phyloP scores from a whole-genome alignment of 2,113 vertebrate genomes.

The Turdus rufiventris region DNA sequence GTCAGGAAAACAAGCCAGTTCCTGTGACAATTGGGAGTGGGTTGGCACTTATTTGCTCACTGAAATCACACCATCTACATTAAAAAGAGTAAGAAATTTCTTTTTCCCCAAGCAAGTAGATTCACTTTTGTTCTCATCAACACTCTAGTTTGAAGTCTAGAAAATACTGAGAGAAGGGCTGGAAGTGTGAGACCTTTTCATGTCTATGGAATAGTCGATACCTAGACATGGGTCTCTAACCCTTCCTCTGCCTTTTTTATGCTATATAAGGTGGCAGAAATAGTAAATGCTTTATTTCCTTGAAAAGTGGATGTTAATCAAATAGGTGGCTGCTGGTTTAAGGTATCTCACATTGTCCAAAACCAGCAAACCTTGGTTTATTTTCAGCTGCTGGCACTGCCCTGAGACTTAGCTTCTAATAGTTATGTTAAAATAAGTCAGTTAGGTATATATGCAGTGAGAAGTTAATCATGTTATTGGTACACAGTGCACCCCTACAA shows the following conservation, averaged over 20 bases:
- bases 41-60: neutral
- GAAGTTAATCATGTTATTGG: neutral
- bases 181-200: neutral
- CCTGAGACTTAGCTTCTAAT: neutral
- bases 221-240: neutral
- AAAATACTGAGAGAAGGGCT: neutral
- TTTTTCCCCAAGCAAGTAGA: neutral
- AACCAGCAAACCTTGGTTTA: neutral
- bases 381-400: neutral
- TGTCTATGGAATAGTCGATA: neutral
- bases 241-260: neutral
- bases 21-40: neutral
- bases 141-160: neutral
- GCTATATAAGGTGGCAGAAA: neutral
- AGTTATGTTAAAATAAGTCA: neutral
- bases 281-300: neutral
- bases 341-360: neutral
- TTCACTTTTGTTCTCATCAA: neutral
- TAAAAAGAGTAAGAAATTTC: slow-evolving; percentile 5
- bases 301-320: neutral
- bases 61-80: slow-evolving; percentile 19
- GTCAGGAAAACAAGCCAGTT: neutral
- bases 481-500: neutral
- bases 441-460: neutral
- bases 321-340: neutral